phyloP scores from a whole-genome alignment of 2,888 invertebrate genomes.

The Watsonalla cultraria region DNA sequence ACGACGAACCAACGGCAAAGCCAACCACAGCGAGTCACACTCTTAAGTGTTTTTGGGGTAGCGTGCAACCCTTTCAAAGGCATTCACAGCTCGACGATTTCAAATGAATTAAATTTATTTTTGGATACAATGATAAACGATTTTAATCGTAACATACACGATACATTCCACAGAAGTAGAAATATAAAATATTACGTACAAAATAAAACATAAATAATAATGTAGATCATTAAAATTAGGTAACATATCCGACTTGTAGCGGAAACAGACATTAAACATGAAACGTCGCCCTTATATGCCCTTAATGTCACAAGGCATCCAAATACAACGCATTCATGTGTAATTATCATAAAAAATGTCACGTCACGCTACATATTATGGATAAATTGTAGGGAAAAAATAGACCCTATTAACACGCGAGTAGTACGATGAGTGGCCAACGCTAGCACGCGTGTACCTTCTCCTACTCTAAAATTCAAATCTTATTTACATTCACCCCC shows the following conservation, averaged over 20 bases:
- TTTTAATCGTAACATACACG: too few species aligned
- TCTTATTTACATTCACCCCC: slow-evolving; percentile 69
- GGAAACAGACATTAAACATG: not conserved
- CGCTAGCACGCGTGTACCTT: slow-evolving; percentile 20
- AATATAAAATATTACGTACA: not conserved
- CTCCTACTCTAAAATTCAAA: slow-evolving; percentile 65
- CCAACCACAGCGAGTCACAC: not conserved
- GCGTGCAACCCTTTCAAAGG: too few species aligned
- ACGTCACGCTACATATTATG: slow-evolving; percentile 17
- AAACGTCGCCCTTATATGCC: not conserved
- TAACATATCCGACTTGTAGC: not conserved
- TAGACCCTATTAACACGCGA: slow-evolving; percentile 18
- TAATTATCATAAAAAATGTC: slow-evolving; percentile 1
- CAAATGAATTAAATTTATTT: too few species aligned
- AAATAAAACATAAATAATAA: not conserved
- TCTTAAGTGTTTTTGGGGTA: not conserved
- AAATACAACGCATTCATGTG: not conserved
- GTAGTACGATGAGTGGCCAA: slow-evolving; percentile 8
- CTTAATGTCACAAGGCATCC: not conserved
- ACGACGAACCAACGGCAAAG: slow-evolving; percentile 13
- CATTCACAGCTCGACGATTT: too few species aligned
- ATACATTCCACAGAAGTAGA: too few species aligned
- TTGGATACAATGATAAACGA: too few species aligned
- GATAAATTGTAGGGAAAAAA: slow-evolving; percentile 25
- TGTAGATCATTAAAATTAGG: not conserved